Evolutionary conservation across 2,888 invertebrate genomes (phyloP), one percentile per base, ranked within the genome.

Genomic region (Sarcophaga rosellei): DNA sequence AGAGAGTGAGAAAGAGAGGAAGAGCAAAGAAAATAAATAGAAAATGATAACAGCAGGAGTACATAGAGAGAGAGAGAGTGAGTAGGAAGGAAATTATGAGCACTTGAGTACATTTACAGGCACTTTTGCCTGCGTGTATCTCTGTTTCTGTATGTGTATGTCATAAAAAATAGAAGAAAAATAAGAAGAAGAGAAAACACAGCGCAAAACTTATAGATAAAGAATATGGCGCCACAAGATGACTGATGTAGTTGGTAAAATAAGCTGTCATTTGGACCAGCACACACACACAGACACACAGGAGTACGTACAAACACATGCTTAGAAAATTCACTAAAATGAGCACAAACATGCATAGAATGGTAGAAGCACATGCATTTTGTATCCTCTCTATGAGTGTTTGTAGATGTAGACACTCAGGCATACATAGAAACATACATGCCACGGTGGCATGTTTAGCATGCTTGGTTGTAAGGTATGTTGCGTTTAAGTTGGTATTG

Each of bases 181-280:
- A 6, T 8, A 35, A 35, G 10, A 35, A 8, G 2, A 35, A 35
- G 35, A 35, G 10, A 35, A 35, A 35, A 2, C 35, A 78, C 47
- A 62, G 25, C 47, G 21, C 62, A 59, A 15, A 81, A 62, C 45
- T 68, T 74, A 12, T 21, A 69, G 57, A 63, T 44, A 25, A 75
- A 63, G 61, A 75, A 75, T 75, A 75, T 75, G 81, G 81, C 81
- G 81, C 81, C 81, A 75, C 44, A 69, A 69, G 75, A 75, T 75
- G 75, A 75, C 75, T 75, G 81, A 69, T 81, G 69, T 69, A 69
- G 68, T 66, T 81, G 81, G 44, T 69, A 25, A 69, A 75, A 23
- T 61, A 53, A 69, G 21, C 44, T 81, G 68, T 68, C 73, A 68
- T 20, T 81, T 70, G 62, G 25, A 63, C 20, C 61, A 68, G 35